phyloP scores from a whole-genome alignment of 2,888 invertebrate genomes.

The Lochmaea capreae region DNA sequence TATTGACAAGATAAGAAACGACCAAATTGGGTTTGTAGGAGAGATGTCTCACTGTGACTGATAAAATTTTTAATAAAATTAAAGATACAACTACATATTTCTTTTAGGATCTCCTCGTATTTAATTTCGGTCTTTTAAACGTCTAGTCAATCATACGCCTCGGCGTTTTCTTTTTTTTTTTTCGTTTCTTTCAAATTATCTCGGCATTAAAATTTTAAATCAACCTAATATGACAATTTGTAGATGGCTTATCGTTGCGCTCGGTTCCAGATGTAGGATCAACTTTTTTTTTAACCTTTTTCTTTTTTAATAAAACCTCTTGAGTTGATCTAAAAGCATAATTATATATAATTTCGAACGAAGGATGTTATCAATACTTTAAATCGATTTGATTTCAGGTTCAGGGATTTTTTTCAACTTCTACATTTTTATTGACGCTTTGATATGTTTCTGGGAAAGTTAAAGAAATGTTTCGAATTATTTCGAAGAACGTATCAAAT shows the following conservation, averaged over 20 bases:
- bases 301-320: conserved; percentile 42
- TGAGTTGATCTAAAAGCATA: conserved; percentile 48
- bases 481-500: no score
- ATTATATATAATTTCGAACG: conserved; percentile 53
- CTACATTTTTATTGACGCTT: conserved; percentile 32
- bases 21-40: no score
- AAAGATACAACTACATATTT: neutral
- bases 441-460: conserved; percentile 25
- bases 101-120: neutral
- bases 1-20: no score
- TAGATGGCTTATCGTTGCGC: conserved; percentile 48
- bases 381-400: conserved; percentile 47
- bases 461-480: neutral
- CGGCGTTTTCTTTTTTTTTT: neutral
- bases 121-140: neutral
- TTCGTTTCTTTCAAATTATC: conserved; percentile 14
- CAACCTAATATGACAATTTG: conserved; percentile 49
- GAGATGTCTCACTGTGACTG: no score
- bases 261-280: conserved; percentile 49
- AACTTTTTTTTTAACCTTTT: conserved; percentile 29
- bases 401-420: conserved; percentile 32
- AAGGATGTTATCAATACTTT: conserved; percentile 47
- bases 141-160: neutral
- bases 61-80: no score
- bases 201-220: conserved; percentile 34